phyloP scores from a whole-genome alignment of 2,888 invertebrate genomes.

The Hipparchia sbordonii region DNA sequence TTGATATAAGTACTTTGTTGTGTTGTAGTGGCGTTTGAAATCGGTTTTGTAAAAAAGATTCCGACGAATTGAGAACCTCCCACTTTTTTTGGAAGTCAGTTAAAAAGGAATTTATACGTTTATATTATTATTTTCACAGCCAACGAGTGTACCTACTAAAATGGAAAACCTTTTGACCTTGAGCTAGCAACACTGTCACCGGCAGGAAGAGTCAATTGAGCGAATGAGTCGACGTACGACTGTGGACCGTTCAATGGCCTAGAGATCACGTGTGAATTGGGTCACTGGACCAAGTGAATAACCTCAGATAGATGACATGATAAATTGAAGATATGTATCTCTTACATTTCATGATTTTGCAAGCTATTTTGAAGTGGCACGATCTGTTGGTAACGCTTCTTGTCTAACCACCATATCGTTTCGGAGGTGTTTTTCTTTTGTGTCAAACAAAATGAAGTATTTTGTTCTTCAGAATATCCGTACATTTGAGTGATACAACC shows the following conservation, averaged over 20 bases:
- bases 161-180: constrained; percentile 53
- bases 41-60: no score
- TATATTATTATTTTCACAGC: not conserved
- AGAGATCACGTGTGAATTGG: constrained; percentile 73
- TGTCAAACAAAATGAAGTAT: no score
- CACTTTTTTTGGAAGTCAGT: not conserved
- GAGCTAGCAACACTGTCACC: constrained; percentile 59
- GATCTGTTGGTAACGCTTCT: not conserved
- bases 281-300: constrained; percentile 65
- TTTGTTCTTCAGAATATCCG: no score
- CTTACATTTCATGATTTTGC: not conserved
- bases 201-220: constrained; percentile 73
- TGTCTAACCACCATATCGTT: not conserved
- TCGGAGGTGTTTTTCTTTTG: no score
- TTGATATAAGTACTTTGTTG: no score
- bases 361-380: not conserved
- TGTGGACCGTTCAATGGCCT: constrained; percentile 63
- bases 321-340: constrained; percentile 7
- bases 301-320: constrained; percentile 44
- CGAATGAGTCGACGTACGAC: constrained; percentile 62
- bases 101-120: not conserved
- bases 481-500: no score
- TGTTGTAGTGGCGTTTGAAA: no score
- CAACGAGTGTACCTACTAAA: constrained; percentile 30
- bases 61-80: no score